Base-by-base conservation (phyloP, 2,797 vertebrate genomes). In the Danio tinwini region DNA sequence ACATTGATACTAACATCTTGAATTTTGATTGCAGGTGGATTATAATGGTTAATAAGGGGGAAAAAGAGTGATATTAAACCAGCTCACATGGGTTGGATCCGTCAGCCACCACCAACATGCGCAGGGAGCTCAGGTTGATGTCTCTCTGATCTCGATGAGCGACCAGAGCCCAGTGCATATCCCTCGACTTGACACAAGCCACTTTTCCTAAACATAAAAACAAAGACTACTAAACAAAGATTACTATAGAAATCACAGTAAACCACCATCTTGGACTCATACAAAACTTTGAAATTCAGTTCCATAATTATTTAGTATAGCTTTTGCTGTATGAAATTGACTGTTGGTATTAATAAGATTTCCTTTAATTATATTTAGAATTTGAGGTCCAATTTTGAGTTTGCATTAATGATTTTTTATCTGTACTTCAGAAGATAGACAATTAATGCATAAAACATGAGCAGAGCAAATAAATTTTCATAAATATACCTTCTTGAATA, bases 101-200 rank as follows among this genome's bases (percentile, higher is more conserved):
- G 19, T 99, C 98, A 0, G 98, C 98, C 88, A 99, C 97, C 79
- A 99, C 96, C 71, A 99, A 93, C 97, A 99, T 98, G 13, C 97
- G 93, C 82, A 99, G 94, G 0, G 98, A 98, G 85, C 95, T 96
- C 82, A 99, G 95, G 92, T 98, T 99, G 94, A 99, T 96, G 89
- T 99, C 98, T 80, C 97, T 95, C 90, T 99, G 98, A 88, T 99
- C 98, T 85, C 97, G 94, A 85, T 99, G 97, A 67, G 97, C 98
- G 86, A 99, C 97, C 89, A 99, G 85, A 0, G 98, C 97, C 98
- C 98, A 99, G 91, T 99, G 98, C 98, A 99, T 99, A 88, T 99
- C 98, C 71, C 98, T 94, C 82, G 97, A 99, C 92, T 99, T 99
- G 86, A 99, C 98, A 88, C 97, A 99, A 13, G 97, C 96, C 78